A percentile compares a stretch with the other conserved stretches of the same genome.
These are phyloP conservation scores for Polydesmus complanatus DNA, from an alignment of 2,888 invertebrate genomes.

Conservation along the genomic window DNA sequence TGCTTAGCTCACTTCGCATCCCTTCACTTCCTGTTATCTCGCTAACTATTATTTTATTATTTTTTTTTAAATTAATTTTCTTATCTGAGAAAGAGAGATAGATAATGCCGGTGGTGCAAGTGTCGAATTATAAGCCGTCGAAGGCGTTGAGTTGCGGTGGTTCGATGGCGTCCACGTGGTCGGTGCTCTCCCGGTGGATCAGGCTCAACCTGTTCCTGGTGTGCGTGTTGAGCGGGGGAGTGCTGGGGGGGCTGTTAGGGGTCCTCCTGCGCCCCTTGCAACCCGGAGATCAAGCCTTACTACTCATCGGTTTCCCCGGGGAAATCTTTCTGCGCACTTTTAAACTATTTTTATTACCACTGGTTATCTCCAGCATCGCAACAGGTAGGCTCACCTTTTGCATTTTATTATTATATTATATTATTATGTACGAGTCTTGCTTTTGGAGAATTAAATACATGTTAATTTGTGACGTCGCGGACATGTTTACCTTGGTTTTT, in stretches of 20 bases:
- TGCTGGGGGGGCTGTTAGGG: neutral
- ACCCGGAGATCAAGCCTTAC: slow-evolving; percentile 1
- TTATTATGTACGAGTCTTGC: no score
- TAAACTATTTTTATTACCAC: slow-evolving; percentile 7
- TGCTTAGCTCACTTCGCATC: no score
- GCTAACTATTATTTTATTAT: no score
- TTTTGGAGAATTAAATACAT: no score
- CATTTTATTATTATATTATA: no score
- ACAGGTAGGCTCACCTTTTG: slow-evolving; percentile 12
- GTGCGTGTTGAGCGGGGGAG: neutral
- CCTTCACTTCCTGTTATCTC: no score
- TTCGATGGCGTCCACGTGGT: neutral
- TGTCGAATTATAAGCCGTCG: neutral
- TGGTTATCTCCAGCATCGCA: slow-evolving; percentile 9
- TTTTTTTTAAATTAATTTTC: no score
- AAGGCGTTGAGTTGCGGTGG: neutral
- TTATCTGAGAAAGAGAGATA: no score
- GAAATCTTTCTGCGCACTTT: slow-evolving; percentile 9
- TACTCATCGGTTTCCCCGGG: slow-evolving; percentile 6
- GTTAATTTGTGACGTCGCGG: no score
- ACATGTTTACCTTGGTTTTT: no score
- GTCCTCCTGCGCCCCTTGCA: neutral
- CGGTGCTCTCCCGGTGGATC: neutral
- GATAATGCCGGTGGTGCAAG: neutral
- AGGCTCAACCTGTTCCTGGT: slow-evolving; percentile 4